These are phyloP conservation scores for Odobenus rosmarus DNA, from an alignment of 2,113 vertebrate species.

Conservation along the genomic window DNA sequence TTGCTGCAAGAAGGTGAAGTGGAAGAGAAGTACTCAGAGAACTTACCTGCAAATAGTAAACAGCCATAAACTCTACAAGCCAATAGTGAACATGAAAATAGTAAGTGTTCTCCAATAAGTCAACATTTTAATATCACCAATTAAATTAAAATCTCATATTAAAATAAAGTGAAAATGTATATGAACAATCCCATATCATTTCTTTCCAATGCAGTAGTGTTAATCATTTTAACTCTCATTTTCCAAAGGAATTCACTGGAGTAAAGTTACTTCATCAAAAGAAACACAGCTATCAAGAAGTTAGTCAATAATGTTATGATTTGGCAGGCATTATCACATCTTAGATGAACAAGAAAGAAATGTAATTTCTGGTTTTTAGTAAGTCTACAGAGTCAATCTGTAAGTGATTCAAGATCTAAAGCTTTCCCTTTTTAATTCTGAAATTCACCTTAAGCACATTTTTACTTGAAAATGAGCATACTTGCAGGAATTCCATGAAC, in stretches of 20 bases:
- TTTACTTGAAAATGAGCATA: constrained; percentile 29
- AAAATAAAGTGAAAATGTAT: not conserved
- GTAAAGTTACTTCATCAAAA: not conserved
- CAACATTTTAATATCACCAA: not conserved
- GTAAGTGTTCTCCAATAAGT: not conserved
- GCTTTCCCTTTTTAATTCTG: constrained; percentile 48
- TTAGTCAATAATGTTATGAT: not conserved
- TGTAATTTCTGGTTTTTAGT: constrained; percentile 26
- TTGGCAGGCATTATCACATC: not conserved
- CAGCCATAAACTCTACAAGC: not conserved
- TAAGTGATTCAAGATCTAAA: constrained; percentile 48
- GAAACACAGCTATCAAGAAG: not conserved
- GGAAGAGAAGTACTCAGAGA: not conserved
- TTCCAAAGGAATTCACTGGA: not conserved
- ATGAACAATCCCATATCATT: not conserved
- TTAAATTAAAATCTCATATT: not conserved
- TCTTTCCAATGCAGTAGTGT: not conserved
- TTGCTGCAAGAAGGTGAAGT: not conserved
- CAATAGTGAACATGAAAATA: not conserved
- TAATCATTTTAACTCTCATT: constrained; percentile 25
- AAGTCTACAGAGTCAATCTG: constrained; percentile 12
- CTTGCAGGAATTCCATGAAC: constrained; percentile 8
- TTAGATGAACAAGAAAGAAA: constrained; percentile 15
- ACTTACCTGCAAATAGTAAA: not conserved
- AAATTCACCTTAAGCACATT: constrained; percentile 39